Percentiles rank a stretch among this genome's conserved stretches.
phyloP scores from a whole-genome alignment of 2,113 vertebrate species.

The Phylloscopus whistleri region DNA sequence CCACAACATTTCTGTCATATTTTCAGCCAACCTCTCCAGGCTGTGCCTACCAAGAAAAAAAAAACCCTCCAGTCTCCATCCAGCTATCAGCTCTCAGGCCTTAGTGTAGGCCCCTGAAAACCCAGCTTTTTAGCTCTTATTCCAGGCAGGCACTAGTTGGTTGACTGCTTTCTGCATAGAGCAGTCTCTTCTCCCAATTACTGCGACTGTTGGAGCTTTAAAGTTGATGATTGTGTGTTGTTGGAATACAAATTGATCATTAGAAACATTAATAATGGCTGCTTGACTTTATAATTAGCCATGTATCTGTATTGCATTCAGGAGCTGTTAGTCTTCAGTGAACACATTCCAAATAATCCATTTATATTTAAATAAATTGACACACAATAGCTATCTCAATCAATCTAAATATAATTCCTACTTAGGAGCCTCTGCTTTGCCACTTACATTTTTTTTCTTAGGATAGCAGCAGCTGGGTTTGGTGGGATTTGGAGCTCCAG shows the following conservation, averaged over 20 bases:
- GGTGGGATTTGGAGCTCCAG: neutral
- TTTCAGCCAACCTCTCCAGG: neutral
- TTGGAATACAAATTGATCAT: constrained; percentile 48
- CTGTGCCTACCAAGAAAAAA: neutral
- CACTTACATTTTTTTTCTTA: neutral
- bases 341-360: constrained; percentile 48
- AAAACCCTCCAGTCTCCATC: neutral
- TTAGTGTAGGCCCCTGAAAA: neutral
- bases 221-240: constrained; percentile 43
- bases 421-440: neutral
- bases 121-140: neutral
- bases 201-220: neutral
- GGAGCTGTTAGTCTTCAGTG: constrained; percentile 39
- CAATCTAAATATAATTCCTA: constrained; percentile 25
- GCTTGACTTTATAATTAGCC: constrained; percentile 54
- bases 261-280: constrained; percentile 50
- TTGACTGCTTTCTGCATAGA: neutral
- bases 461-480: neutral
- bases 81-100: neutral
- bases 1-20: neutral
- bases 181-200: constrained; percentile 17
- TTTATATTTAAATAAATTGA: constrained; percentile 47
- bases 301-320: constrained; percentile 3
- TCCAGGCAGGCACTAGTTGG: neutral
- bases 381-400: neutral